These are phyloP conservation scores for Microcebus ravelobensis DNA, from an alignment of 2,113 vertebrate genomes.

Conservation along the genomic window DNA sequence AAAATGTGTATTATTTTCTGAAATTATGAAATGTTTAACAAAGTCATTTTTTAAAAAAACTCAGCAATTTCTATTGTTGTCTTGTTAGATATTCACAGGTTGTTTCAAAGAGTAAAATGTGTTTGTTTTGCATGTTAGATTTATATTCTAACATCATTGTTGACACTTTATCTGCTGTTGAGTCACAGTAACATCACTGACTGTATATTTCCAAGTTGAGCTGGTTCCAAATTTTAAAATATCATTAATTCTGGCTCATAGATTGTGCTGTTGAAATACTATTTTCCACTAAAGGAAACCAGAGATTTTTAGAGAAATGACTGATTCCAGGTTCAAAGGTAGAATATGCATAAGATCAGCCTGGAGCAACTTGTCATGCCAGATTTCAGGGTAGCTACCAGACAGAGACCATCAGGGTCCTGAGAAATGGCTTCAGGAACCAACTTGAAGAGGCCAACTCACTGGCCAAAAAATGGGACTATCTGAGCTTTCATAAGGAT, in stretches of 20 bases:
- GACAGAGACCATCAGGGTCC: not conserved
- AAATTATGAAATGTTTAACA: not conserved
- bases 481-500: not conserved
- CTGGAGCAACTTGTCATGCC: not conserved
- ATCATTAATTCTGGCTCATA: not conserved
- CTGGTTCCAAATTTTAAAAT: constrained; percentile 19
- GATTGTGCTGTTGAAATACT: not conserved
- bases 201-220: not conserved
- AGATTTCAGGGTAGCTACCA: not conserved
- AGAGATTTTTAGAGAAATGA: not conserved
- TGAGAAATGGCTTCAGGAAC: not conserved
- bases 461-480: not conserved
- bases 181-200: not conserved
- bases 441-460: not conserved
- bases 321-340: not conserved
- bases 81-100: not conserved
- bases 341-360: not conserved
- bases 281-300: not conserved
- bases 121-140: not conserved
- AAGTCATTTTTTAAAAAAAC: constrained; percentile 1
- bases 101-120: constrained; percentile 7
- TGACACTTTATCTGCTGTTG: not conserved
- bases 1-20: not conserved
- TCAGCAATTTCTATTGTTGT: not conserved
- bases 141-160: not conserved